These are phyloP conservation scores for Syrphus vitripennis DNA, from an alignment of 2,888 invertebrate genomes.

Conservation along the genomic window DNA sequence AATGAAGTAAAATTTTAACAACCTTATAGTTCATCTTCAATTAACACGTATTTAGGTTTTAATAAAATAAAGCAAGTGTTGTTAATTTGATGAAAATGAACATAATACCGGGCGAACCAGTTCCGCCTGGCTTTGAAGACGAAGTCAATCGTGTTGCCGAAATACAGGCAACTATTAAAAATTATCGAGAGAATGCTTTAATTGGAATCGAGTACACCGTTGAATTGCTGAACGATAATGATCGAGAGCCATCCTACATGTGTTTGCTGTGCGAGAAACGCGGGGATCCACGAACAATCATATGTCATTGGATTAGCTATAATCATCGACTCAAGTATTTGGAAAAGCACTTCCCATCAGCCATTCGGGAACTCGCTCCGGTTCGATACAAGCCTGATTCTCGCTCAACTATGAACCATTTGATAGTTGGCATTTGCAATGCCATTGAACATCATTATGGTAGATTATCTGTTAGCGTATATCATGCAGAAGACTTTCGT, in stretches of 20 bases:
- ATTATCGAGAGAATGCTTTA: conserved; percentile 81
- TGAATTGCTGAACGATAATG: conserved; percentile 86
- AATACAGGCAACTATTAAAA: conserved; percentile 82
- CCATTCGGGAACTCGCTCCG: conserved; percentile 83
- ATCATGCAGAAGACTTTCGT: conserved; percentile 87
- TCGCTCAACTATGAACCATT: conserved; percentile 81
- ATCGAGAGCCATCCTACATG: conserved; percentile 87
- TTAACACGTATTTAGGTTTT: not conserved
- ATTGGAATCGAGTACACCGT: conserved; percentile 91
- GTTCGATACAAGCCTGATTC: conserved; percentile 84
- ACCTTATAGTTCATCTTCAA: not conserved
- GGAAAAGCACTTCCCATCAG: conserved; percentile 82
- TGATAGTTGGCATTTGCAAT: conserved; percentile 84
- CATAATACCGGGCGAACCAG: conserved; percentile 84
- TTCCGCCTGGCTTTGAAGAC: conserved; percentile 88
- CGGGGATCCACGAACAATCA: conserved; percentile 89
- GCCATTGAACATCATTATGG: conserved; percentile 90
- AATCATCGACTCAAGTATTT: conserved; percentile 89
- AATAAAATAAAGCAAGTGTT: conserved; percentile 12
- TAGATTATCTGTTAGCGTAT: conserved; percentile 85
- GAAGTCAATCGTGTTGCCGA: conserved; percentile 82
- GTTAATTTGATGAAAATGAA: conserved; percentile 74
- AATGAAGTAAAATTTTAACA: conserved; percentile 2
- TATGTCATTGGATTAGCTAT: conserved; percentile 90
- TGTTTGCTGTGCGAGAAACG: conserved; percentile 91